Conservation (phyloP, 2,888 invertebrate genomes). For the Adineta ricciae region DNA sequence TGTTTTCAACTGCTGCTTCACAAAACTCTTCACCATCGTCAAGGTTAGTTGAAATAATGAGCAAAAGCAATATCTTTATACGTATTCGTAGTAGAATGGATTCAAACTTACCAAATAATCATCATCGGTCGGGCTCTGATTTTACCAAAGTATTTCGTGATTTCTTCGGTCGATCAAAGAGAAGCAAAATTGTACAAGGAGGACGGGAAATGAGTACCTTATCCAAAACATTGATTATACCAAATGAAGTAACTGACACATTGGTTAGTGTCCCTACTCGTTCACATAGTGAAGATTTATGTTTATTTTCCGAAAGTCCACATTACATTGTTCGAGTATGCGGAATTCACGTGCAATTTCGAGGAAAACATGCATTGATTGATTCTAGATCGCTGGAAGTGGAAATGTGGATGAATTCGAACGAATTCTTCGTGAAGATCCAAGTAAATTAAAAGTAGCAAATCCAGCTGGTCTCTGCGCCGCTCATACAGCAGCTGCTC, state of each 20-base stretch:
- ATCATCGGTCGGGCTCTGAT: background rate
- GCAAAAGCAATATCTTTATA: background rate
- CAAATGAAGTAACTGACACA: background rate
- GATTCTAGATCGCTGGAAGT: background rate
- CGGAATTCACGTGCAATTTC: background rate
- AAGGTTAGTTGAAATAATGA: background rate
- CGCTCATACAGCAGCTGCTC: background rate
- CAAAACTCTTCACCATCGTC: background rate
- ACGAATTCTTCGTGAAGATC: background rate
- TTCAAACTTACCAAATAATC: background rate
- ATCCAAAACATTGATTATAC: background rate
- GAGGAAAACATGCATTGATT: too few species aligned
- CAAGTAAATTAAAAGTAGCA: background rate
- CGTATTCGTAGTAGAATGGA: background rate
- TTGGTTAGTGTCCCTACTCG: background rate
- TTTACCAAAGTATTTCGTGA: background rate
- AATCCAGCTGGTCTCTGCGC: background rate
- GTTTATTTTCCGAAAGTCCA: background rate
- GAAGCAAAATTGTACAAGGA: background rate
- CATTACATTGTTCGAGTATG: conserved; percentile 5
- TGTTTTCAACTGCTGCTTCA: background rate
- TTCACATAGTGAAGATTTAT: background rate
- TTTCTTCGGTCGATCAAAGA: background rate
- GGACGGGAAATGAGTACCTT: background rate
- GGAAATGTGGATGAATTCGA: background rate